Evolutionary conservation across 2,888 invertebrate species (phyloP), one percentile per base, ranked within the genome.

Genomic region (Tenthredo mesomela): DNA sequence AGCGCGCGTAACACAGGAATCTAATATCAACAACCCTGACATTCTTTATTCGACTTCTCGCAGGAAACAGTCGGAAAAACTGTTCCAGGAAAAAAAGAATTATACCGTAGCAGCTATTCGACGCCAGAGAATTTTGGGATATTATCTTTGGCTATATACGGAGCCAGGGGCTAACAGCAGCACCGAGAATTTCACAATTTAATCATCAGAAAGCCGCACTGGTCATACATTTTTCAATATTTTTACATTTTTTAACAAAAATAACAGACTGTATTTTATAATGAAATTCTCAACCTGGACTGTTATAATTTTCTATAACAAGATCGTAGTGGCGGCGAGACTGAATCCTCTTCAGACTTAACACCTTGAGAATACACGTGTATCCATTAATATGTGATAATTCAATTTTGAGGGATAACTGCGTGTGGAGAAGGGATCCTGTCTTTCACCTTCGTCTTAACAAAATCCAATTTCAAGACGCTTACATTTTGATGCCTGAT

Each of bases 381-480:
- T 12, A 43, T 43, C 25, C 43, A 4, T 43, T 73, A 73, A 43
- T n/a, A 21, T 73, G 43, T 73, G 43, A 73, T 73, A 25, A 73
- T 73, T 10, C 15, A 43, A 73, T 43, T 73, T 73, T 43, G 43
- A 33, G n/a, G 21, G n/a, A 33, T 21, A 43, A 21, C 71, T 15
- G n/a, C n/a, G 29, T 18, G 43, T 43, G 71, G 25, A 43, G 43
- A 21, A 73, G 25, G 43, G 43, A 73, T 73, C 21, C 73, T 73
- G 43, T 43, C 43, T 73, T 73, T 73, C 73, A 43, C 43, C 43
- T 10, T 21, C 73, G 73, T 73, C 73, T 73, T 43, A 43, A n/a
- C 40, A 40, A 43, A 73, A 73, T 73, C 43, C 73, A 73, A 73
- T 73, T 73, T 73, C 15, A 15, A 73, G 25, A 40, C 43, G 25